Percentiles rank a stretch among this genome's conserved stretches.
Evolutionary conservation across 2,113 vertebrate genomes (phyloP).

Genomic region (Telmatochromis sp.): DNA sequence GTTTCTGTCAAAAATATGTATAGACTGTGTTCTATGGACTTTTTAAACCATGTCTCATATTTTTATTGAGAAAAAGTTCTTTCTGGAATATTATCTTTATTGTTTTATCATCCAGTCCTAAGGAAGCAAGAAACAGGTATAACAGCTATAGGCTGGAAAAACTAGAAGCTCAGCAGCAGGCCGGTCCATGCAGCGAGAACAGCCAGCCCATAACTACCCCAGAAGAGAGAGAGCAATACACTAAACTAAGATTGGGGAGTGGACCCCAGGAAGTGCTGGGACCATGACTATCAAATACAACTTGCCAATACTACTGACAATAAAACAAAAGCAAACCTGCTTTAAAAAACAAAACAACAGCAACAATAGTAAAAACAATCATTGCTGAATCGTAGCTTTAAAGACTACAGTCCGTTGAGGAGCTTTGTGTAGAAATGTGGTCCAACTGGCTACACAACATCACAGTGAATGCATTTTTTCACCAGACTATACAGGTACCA

Average conservation of each 20-base stretch:
- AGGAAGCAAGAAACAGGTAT: background rate
- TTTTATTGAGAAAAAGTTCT: background rate
- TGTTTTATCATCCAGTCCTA: background rate
- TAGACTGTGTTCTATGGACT: background rate
- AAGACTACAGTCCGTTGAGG: background rate
- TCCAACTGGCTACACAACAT: background rate
- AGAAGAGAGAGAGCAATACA: background rate
- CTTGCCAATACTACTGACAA: background rate
- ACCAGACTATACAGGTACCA: background rate
- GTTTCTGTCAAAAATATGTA: background rate
- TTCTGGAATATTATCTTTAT: background rate
- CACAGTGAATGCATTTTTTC: background rate
- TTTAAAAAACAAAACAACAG: background rate
- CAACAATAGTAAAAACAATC: background rate
- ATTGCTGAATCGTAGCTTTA: accelerated
- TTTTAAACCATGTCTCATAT: background rate
- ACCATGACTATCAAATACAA: background rate
- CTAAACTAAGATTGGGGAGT: background rate
- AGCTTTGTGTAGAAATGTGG: background rate
- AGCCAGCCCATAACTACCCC: background rate
- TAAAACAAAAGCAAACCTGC: background rate
- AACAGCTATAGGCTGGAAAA: background rate
- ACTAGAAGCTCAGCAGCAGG: background rate
- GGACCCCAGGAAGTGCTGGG: background rate
- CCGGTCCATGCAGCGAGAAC: accelerated